These are phyloP conservation scores for Platynereis dumerilii DNA, from an alignment of 2,888 invertebrate genomes.

Conservation along the genomic window DNA sequence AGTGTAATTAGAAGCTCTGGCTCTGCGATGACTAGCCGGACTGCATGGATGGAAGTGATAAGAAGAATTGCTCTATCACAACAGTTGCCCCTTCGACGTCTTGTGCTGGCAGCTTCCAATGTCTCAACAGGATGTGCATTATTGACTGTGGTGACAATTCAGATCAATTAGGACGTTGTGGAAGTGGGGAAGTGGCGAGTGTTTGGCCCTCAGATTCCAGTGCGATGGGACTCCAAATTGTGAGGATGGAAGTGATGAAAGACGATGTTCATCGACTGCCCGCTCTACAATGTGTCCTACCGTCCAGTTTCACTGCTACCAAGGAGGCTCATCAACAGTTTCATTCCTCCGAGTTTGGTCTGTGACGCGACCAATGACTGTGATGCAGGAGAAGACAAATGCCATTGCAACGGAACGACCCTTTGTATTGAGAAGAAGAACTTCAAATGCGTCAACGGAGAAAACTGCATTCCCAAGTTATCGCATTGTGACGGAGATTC, in stretches of 20 bases:
- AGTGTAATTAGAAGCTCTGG: slow-evolving; percentile 17
- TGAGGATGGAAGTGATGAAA: slow-evolving; percentile 35
- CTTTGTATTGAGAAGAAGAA: background rate
- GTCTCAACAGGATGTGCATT: slow-evolving; percentile 25
- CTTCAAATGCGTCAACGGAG: slow-evolving; percentile 14
- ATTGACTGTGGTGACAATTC: slow-evolving; percentile 43
- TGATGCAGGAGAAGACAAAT: slow-evolving; percentile 45
- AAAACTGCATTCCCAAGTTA: slow-evolving; percentile 9
- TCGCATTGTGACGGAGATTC: slow-evolving; percentile 18
- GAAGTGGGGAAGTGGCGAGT: slow-evolving; percentile 42
- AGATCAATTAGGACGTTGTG: slow-evolving; percentile 25
- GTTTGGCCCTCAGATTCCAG: slow-evolving; percentile 37
- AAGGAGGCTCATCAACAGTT: background rate
- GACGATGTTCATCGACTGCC: background rate
- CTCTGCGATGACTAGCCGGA: slow-evolving; percentile 17
- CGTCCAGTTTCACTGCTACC: slow-evolving; percentile 20
- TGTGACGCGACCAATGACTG: slow-evolving; percentile 48
- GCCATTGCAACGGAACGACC: slow-evolving; percentile 34
- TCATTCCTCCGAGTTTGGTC: slow-evolving; percentile 8
- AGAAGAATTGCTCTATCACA: background rate
- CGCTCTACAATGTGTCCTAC: background rate
- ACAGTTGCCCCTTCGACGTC: background rate
- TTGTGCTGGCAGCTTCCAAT: slow-evolving; percentile 2
- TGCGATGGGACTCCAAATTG: slow-evolving; percentile 45
- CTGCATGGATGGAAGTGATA: slow-evolving; percentile 14